phyloP scores from a whole-genome alignment of 2,797 vertebrate genomes.

The Ciconia nigra region DNA sequence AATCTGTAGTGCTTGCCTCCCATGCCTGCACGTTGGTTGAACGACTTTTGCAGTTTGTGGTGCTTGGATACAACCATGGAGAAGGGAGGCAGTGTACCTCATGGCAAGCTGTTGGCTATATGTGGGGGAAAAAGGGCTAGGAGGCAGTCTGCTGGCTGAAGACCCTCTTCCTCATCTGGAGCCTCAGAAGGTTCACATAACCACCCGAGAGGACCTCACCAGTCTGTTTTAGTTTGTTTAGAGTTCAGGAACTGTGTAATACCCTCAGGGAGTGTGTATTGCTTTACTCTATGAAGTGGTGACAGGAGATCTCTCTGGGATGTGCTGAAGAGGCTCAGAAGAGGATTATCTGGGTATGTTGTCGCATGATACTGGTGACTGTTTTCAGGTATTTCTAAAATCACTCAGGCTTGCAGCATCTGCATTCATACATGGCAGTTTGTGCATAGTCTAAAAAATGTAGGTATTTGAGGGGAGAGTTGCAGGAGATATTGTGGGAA shows the following conservation, averaged over 20 bases:
- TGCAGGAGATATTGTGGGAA: background rate
- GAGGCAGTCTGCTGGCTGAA: background rate
- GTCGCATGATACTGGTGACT: background rate
- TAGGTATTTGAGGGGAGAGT: background rate
- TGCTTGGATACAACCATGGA: background rate
- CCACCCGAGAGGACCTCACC: background rate
- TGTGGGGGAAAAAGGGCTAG: background rate
- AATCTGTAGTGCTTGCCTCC: background rate
- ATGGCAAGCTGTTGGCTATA: background rate
- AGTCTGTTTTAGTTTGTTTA: background rate
- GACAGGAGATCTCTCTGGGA: background rate
- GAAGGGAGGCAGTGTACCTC: background rate
- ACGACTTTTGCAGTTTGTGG: background rate
- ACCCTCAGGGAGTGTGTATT: background rate
- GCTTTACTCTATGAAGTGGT: background rate
- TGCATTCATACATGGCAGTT: background rate
- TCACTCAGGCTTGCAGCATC: background rate
- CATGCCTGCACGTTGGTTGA: fast-evolving
- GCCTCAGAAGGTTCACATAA: background rate
- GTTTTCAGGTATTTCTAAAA: background rate
- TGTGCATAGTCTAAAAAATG: background rate
- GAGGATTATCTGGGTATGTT: background rate
- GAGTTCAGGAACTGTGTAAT: background rate
- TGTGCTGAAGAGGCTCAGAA: background rate
- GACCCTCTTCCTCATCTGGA: background rate